These are phyloP conservation scores for Drosophila atripex DNA, from an alignment of 2,888 invertebrate species.

Conservation along the genomic window DNA sequence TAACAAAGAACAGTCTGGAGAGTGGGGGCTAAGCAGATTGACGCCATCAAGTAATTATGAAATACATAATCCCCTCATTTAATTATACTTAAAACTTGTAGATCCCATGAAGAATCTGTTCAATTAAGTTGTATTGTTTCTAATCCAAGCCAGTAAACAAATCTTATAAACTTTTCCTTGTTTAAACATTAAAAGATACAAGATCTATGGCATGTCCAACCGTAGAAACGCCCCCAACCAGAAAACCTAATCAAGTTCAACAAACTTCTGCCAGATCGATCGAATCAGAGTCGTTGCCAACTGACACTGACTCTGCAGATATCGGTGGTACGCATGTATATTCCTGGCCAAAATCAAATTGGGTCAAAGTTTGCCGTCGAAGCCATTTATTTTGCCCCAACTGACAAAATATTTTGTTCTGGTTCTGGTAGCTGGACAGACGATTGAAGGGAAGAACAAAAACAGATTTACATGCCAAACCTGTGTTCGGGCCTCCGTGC, in stretches of 20 bases:
- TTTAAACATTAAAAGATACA: conserved; percentile 9
- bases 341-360: conserved; percentile 30
- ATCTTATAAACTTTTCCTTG: conserved; percentile 11
- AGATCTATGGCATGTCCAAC: conserved; percentile 11
- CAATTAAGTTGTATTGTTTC: conserved; percentile 1
- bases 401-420: conserved; percentile 38
- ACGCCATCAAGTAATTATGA: neutral
- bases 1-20: conserved; percentile 51
- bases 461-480: conserved; percentile 49
- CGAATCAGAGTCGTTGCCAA: conserved; percentile 30
- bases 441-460: conserved; percentile 1
- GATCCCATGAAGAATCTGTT: neutral
- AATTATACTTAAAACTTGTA: conserved; percentile 6
- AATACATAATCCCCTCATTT: neutral
- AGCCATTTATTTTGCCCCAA: conserved; percentile 45
- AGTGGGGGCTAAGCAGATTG: conserved; percentile 40
- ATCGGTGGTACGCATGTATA: conserved; percentile 13
- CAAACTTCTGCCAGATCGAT: conserved; percentile 22
- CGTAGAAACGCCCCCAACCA: conserved; percentile 20
- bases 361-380: conserved; percentile 52
- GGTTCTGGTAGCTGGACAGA: conserved; percentile 5
- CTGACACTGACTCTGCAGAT: conserved; percentile 46
- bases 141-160: conserved; percentile 1
- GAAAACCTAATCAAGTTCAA: conserved; percentile 37
- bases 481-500: conserved; percentile 36